Conservation (phyloP, 2,113 vertebrate genomes). For the Nesogale talazaci region DNA sequence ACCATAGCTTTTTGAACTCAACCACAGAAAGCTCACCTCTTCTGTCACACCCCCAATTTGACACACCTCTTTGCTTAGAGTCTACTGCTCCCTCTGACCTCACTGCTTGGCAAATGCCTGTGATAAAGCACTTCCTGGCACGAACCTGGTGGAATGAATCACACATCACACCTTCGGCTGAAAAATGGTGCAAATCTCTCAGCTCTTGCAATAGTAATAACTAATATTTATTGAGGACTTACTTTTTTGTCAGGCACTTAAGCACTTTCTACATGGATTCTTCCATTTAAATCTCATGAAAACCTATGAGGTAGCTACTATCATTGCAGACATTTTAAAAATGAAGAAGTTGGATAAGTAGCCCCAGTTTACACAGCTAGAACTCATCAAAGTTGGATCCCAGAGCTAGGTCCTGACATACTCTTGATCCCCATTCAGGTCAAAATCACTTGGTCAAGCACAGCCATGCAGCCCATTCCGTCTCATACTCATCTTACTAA, state of each 20-base stretch:
- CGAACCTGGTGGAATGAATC: neutral
- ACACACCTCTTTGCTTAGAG: neutral
- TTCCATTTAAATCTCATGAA: constrained; percentile 32
- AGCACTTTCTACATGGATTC: constrained; percentile 12
- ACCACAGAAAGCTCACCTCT: neutral
- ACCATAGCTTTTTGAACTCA: neutral
- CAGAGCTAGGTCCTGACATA: neutral
- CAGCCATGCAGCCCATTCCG: neutral
- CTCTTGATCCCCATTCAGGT: neutral
- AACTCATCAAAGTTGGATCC: neutral
- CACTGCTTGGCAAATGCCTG: neutral
- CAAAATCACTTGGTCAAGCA: neutral
- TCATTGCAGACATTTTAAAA: neutral
- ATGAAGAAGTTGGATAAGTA: neutral
- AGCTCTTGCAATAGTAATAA: constrained; percentile 31
- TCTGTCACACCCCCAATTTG: neutral
- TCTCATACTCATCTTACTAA: neutral
- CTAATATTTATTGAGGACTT: constrained; percentile 38
- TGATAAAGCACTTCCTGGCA: neutral
- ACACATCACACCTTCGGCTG: neutral
- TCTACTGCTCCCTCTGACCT: neutral
- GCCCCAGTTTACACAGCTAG: neutral
- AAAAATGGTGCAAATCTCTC: neutral
- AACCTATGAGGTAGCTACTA: neutral
- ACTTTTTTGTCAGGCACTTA: constrained; percentile 34